Percentiles rank a stretch among this genome's conserved stretches.
Evolutionary conservation across 2,797 vertebrate species (phyloP).

Genomic region (Enteromius viviparus): DNA sequence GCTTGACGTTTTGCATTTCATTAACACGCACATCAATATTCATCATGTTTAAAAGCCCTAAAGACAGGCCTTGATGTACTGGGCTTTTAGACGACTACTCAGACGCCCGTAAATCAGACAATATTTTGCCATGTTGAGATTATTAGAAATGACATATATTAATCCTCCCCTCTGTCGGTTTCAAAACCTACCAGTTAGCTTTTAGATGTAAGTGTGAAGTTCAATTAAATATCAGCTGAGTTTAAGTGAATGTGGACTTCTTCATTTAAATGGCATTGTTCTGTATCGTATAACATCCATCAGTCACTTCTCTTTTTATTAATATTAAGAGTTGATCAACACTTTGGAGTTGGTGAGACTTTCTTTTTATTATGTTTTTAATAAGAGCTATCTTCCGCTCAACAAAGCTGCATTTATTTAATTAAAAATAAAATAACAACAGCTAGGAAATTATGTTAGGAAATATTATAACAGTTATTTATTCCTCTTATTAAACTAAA

Average conservation of each 20-base stretch:
- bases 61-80: constrained; percentile 23
- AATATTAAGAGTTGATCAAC: background rate
- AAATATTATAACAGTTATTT: background rate
- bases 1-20: constrained; percentile 57
- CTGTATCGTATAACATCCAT: background rate
- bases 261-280: background rate
- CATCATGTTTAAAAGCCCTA: constrained; percentile 53
- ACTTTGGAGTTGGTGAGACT: background rate
- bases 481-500: background rate
- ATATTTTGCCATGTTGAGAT: background rate
- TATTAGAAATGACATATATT: background rate
- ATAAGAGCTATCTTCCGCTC: background rate
- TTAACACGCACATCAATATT: constrained; percentile 55
- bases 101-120: constrained; percentile 14
- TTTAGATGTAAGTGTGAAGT: background rate
- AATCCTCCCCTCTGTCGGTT: background rate
- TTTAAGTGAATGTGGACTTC: background rate
- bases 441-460: too few species aligned
- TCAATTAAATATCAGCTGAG: background rate
- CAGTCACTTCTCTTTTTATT: background rate
- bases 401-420: background rate
- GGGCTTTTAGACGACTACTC: constrained; percentile 10
- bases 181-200: background rate
- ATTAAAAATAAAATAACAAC: background rate
- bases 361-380: background rate